These are phyloP conservation scores for Margarornis squamiger DNA, from an alignment of 2,797 vertebrate species.

Conservation along the genomic window DNA sequence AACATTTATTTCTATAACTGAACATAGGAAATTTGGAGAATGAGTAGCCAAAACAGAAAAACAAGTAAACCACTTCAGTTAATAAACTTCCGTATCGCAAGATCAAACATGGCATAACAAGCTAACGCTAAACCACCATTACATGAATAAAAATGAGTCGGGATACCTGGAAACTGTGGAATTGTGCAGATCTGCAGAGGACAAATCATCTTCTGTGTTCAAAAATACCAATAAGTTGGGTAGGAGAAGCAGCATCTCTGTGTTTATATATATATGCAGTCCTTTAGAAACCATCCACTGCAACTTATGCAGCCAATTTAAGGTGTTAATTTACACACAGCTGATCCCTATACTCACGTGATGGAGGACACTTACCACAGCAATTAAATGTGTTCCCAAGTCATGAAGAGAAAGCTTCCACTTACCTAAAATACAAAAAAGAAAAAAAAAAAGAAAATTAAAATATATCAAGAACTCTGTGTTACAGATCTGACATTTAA, in stretches of 20 bases:
- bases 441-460: neutral
- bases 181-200: neutral
- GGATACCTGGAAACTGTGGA: neutral
- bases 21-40: neutral
- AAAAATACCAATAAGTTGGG: neutral
- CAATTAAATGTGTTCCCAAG: conserved; percentile 35
- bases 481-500: neutral
- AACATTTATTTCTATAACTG: neutral
- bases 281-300: neutral
- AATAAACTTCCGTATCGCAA: neutral
- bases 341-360: neutral
- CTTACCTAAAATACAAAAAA: conserved; percentile 76
- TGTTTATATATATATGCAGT: neutral
- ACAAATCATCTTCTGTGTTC: neutral
- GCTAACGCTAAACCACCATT: neutral
- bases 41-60: neutral
- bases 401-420: conserved; percentile 69
- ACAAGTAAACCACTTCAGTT: neutral
- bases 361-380: conserved; percentile 76
- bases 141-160: neutral
- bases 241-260: fast-evolving
- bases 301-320: neutral
- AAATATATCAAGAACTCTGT: neutral
- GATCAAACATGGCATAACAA: neutral
- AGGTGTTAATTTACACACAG: neutral